Conservation (phyloP, 2,888 invertebrate species). For the Stomorhina lunata region DNA sequence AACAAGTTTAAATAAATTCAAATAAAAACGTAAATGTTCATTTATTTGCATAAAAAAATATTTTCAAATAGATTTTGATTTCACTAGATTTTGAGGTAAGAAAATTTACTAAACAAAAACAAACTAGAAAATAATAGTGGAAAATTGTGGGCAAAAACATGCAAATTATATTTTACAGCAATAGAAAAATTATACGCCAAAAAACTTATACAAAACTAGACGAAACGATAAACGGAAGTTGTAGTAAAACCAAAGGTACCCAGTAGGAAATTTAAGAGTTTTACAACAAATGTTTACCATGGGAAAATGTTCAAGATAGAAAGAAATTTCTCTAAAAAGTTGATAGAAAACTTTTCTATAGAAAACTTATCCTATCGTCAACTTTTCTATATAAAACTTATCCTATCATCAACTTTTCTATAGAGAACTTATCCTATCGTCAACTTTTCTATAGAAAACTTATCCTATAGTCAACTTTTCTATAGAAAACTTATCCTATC, state of each 20-base stretch:
- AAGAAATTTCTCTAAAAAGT: too few relatives aligned
- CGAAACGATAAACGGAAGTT: slow-evolving; percentile 25
- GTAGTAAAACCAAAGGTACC: background rate
- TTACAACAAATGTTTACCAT: too few relatives aligned
- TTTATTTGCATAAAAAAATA: background rate
- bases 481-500: too few relatives aligned
- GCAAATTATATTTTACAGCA: slow-evolving; percentile 7
- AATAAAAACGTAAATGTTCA: background rate
- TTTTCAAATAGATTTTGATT: slow-evolving; percentile 2
- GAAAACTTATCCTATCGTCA: too few relatives aligned
- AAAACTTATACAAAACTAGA: background rate
- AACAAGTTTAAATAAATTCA: background rate
- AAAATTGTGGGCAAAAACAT: slow-evolving; percentile 1
- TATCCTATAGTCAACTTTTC: too few relatives aligned
- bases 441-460: too few relatives aligned
- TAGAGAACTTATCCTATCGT: too few relatives aligned
- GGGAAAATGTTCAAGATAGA: too few relatives aligned
- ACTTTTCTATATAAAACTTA: too few relatives aligned
- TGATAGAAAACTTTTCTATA: too few relatives aligned
- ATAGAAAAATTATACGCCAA: background rate
- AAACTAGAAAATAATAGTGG: slow-evolving; percentile 18
- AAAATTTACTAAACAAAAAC: background rate
- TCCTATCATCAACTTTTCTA: too few relatives aligned
- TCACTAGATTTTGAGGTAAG: background rate
- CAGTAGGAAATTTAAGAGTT: background rate